These are phyloP conservation scores for Phyllostomus discolor DNA, from an alignment of 2,113 vertebrate species.

Conservation along the genomic window DNA sequence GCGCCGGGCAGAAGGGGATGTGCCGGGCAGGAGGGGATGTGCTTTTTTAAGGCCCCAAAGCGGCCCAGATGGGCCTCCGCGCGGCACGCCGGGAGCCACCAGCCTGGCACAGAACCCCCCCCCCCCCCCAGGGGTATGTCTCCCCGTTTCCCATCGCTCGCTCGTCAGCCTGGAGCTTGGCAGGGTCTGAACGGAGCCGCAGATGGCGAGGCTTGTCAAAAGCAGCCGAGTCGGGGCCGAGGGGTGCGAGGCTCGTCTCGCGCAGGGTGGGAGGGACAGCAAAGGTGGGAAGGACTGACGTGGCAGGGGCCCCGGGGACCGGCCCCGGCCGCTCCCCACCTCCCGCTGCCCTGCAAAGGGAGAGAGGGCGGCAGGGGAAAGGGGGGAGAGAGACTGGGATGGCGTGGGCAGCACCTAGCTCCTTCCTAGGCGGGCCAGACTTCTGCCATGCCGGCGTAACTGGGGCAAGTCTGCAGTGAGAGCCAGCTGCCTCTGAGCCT, in stretches of 20 bases:
- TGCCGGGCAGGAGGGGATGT: not conserved
- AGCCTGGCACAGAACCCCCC: constrained; percentile 7
- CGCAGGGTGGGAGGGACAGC: fast-evolving
- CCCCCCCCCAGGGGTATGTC: constrained; percentile 32
- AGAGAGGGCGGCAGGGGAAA: not conserved
- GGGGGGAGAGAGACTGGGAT: fast-evolving
- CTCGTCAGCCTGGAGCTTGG: constrained; percentile 58
- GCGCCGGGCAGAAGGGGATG: not conserved
- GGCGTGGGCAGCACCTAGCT: not conserved
- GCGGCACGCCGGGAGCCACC: not conserved
- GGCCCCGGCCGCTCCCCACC: not conserved
- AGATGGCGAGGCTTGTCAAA: constrained; percentile 44
- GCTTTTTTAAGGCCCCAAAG: constrained; percentile 23
- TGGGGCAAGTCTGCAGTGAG: not conserved
- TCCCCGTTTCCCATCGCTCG: constrained; percentile 53
- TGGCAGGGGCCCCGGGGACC: not conserved
- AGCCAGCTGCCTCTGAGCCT: not conserved
- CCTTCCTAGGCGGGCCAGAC: not conserved
- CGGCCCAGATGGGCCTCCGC: constrained; percentile 1
- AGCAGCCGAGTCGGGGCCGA: not conserved
- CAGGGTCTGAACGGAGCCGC: not conserved
- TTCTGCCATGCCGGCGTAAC: not conserved
- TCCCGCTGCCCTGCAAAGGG: not conserved
- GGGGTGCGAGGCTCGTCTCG: not conserved
- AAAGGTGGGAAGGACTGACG: fast-evolving